Evolutionary conservation across 2,113 vertebrate genomes (phyloP).

Genomic region (Cepphus grylle): DNA sequence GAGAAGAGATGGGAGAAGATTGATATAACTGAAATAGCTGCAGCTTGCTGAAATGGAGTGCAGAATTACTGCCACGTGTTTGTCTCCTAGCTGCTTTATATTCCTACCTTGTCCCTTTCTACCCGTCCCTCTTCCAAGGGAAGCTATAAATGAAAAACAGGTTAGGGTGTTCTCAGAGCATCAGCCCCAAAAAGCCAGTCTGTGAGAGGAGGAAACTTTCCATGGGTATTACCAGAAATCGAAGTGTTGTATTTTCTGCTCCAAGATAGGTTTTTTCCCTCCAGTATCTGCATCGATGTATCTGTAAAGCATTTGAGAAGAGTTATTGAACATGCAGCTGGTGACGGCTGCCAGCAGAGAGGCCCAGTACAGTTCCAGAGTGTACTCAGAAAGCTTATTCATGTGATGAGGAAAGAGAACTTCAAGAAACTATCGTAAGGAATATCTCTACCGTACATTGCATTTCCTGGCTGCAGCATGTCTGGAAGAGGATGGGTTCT

Average conservation of each 20-base stretch:
- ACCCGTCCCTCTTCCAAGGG: background rate
- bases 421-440: background rate
- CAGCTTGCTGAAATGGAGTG: background rate
- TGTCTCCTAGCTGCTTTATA: background rate
- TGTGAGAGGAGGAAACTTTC: background rate
- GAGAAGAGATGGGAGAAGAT: background rate
- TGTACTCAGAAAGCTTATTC: background rate
- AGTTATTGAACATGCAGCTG: constrained; percentile 7
- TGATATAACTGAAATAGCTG: background rate
- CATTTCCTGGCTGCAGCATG: background rate
- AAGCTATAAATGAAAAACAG: background rate
- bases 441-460: background rate
- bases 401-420: background rate
- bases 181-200: background rate
- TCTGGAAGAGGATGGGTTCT: background rate
- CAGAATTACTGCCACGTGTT: background rate
- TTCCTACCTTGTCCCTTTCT: background rate
- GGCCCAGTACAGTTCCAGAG: background rate
- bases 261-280: background rate
- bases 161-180: background rate
- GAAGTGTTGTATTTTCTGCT: background rate
- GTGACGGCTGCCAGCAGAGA: background rate
- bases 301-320: background rate
- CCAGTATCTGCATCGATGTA: background rate
- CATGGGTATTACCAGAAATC: background rate